Conservation (phyloP, 2,797 vertebrate genomes). For the Chromobotia macracanthus region DNA sequence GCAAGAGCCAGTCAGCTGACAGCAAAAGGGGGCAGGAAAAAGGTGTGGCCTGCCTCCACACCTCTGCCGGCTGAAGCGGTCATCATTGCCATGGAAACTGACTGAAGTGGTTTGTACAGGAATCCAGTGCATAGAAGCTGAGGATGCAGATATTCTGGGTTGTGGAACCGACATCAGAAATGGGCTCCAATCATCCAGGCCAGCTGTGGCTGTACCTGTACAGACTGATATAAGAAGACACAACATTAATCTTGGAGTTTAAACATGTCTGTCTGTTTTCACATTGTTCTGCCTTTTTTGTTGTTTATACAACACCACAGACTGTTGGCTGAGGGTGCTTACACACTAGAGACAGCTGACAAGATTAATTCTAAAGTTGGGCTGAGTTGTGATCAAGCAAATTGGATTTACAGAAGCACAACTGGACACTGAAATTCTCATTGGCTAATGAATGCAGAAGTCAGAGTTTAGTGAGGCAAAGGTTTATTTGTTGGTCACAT, state of each 20-base stretch:
- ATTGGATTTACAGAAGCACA: no score
- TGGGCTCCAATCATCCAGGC: not conserved
- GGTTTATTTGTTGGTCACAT: no score
- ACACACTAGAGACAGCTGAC: not conserved
- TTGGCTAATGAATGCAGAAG: no score
- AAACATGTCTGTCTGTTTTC: not conserved
- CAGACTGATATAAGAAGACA: not conserved
- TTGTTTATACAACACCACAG: no score
- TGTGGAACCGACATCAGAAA: not conserved
- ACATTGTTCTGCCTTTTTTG: not conserved
- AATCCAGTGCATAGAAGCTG: no score
- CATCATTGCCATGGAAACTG: conserved; percentile 74
- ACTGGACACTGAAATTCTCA: no score
- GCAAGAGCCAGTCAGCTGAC: conserved; percentile 64
- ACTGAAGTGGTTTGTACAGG: no score
- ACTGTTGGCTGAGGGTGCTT: not conserved
- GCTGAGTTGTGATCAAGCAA: no score
- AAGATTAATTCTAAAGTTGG: no score
- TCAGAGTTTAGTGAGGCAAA: no score
- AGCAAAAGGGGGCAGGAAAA: conserved; percentile 42
- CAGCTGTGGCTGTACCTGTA: not conserved
- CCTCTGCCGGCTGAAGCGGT: conserved; percentile 61
- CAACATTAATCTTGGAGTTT: not conserved
- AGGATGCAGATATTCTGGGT: not conserved
- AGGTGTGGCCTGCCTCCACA: conserved; percentile 58